Conservation (phyloP, 1,140 invertebrate genomes). For the Caerostris darwini region DNA sequence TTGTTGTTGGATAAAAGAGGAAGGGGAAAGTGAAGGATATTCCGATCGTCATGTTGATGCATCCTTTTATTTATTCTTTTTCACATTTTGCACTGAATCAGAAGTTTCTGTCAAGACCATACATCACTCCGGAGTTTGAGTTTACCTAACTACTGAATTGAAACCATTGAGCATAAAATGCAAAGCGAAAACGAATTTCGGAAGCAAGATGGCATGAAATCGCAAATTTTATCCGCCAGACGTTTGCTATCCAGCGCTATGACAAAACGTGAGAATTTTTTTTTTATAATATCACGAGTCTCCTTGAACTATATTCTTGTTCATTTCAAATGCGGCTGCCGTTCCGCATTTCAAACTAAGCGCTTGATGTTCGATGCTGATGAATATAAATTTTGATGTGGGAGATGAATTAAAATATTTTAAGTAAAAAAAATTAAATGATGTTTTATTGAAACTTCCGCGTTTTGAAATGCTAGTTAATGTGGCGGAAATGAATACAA, state of each 20-base stretch:
- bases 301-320: constrained; percentile 34
- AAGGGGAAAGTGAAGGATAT: too few relatives aligned
- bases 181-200: not conserved
- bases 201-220: constrained; percentile 34
- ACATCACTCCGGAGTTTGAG: not conserved
- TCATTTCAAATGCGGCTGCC: not conserved
- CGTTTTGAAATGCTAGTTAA: not conserved
- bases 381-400: not conserved
- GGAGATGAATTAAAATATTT: not conserved
- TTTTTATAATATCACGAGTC: not conserved
- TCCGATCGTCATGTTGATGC: too few relatives aligned
- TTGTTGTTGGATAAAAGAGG: too few relatives aligned
- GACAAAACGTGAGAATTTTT: constrained; percentile 15
- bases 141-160: not conserved
- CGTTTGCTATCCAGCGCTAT: not conserved
- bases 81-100: too few relatives aligned
- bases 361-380: not conserved
- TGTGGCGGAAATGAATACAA: not conserved
- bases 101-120: too few relatives aligned
- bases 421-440: not conserved
- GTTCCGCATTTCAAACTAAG: not conserved
- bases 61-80: too few relatives aligned
- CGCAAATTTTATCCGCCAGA: not conserved
- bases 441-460: not conserved
- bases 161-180: constrained; percentile 6